Evolutionary conservation across 2,797 vertebrate genomes (phyloP).

Genomic region (Acrocephalus scirpaceus): DNA sequence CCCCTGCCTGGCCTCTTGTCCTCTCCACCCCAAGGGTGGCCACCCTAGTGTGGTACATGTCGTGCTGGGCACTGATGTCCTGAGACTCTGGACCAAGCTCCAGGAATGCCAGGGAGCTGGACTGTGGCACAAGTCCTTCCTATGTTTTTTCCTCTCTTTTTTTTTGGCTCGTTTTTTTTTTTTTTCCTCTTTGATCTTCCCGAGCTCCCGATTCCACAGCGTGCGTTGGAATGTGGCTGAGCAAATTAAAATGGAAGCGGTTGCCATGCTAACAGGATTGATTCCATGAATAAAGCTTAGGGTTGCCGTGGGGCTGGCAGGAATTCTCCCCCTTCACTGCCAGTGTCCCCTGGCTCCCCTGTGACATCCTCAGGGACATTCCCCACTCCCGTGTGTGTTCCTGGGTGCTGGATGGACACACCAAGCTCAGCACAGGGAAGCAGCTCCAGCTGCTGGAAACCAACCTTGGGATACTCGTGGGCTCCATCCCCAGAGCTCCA

Average conservation of each 20-base stretch:
- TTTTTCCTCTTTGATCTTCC: neutral
- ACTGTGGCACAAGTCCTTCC: neutral
- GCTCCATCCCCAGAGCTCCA: neutral
- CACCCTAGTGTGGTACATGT: rapidly evolving
- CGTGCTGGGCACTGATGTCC: rapidly evolving
- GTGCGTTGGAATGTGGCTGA: rapidly evolving
- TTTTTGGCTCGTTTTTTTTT: no score
- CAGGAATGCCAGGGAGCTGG: neutral
- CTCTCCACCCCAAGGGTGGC: neutral
- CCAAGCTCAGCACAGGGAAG: rapidly evolving
- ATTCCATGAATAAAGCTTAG: neutral
- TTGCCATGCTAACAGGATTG: conserved; percentile 17
- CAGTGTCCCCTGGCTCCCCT: neutral
- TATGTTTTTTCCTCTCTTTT: rapidly evolving
- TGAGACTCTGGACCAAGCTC: neutral
- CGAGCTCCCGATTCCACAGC: neutral
- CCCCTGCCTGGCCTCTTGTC: neutral
- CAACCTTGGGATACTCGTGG: neutral
- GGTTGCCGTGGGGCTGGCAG: neutral
- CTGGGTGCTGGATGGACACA: neutral
- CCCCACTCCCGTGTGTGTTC: rapidly evolving
- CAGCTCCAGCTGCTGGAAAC: neutral
- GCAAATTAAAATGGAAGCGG: neutral
- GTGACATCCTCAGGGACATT: neutral
- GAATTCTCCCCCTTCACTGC: rapidly evolving